Evolutionary conservation across 2,797 vertebrate species (phyloP), one percentile per base, ranked within the genome.

Genomic region (Aulostomus chinensis): DNA sequence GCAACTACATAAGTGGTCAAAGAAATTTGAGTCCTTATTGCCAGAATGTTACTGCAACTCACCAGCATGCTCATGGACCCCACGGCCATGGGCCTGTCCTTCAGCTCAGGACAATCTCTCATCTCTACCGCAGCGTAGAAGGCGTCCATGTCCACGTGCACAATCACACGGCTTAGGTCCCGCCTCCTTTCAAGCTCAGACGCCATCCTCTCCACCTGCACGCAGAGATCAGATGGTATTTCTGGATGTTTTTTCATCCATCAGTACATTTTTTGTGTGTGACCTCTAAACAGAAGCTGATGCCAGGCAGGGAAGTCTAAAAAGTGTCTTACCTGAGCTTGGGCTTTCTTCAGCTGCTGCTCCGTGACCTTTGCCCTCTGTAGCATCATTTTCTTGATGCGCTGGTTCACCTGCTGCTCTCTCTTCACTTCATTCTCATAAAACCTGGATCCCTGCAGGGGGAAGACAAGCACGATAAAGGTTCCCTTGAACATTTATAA

Each of bases 101-200:
- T 96, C 54, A 99, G 71, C 52, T 97, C 94, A 20, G 96, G 95
- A 56, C 90, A 91, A 79, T 98, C 96, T 70, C 93, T 93, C 92
- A 94, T 98, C 88, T 99, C 97, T 58, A 99, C 97, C 28, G 97
- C 96, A 58, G 97, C 97, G 9, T 98, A 99, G 84, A 99, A 99
- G 31, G 97, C 96, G 56, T 99, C 97, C 97, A 99, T 98, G 74
- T 99, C 97, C 60, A 99, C 92, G 34, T 99, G 97, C 4, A 98
- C 94, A 41, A 98, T 96, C 9, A 92, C 89, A 28, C 74, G 91
- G 34, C 64, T 92, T 11, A 99, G 87, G 65, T 96, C 88, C 38
- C 96, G 93, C 4, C 66, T 90, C 30, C 65, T 85, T 49, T 98
- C 96, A 71, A 99, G 61, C 4, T 88, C 90, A 14, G 74, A 15